A percentile compares a stretch with the other conserved stretches of the same genome.
These are phyloP conservation scores for Chiropotes sagulatus DNA, from an alignment of 2,797 vertebrate species.

Conservation along the genomic window DNA sequence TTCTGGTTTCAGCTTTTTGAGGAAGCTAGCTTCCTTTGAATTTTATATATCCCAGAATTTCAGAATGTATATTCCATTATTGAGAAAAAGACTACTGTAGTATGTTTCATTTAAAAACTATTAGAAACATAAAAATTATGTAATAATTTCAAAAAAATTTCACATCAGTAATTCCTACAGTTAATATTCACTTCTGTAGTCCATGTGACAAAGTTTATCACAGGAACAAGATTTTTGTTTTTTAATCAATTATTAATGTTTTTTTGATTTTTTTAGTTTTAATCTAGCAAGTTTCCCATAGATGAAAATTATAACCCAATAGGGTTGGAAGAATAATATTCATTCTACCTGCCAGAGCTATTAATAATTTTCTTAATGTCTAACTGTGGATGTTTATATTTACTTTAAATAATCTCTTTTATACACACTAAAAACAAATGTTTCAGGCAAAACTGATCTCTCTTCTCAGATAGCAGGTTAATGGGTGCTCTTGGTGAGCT, in stretches of 20 bases:
- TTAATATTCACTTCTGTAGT: not conserved
- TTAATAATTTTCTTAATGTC: not conserved
- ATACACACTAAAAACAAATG: not conserved
- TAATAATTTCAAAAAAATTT: not conserved
- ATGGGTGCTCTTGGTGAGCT: rapidly evolving
- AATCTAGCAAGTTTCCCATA: not conserved
- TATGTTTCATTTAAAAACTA: not conserved
- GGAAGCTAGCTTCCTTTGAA: not conserved
- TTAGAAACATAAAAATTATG: not conserved
- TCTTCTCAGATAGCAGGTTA: not conserved
- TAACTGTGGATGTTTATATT: not conserved
- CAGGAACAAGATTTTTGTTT: not conserved
- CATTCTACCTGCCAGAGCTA: not conserved
- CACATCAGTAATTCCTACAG: not conserved
- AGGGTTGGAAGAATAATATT: not conserved
- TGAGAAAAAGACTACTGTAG: not conserved
- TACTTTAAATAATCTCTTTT: not conserved
- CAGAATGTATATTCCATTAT: not conserved
- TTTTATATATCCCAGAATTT: not conserved
- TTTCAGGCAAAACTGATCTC: not conserved
- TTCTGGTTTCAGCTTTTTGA: too few relatives aligned
- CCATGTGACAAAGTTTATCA: not conserved
- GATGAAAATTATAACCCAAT: not conserved
- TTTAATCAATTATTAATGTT: not conserved
- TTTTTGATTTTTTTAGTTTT: not conserved